Conservation (phyloP, 2,888 invertebrate species). For the Erebia aethiops region DNA sequence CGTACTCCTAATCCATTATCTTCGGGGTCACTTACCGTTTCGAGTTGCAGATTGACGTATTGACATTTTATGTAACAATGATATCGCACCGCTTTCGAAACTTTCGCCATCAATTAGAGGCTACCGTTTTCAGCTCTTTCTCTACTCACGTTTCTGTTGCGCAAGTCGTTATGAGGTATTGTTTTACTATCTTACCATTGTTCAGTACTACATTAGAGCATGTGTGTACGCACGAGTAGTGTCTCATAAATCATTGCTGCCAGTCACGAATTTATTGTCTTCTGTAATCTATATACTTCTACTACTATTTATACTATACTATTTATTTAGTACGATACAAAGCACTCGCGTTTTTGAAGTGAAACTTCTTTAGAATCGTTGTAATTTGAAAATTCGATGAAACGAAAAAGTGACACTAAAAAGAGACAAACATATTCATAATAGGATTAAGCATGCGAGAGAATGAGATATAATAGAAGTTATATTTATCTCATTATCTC, state of each 20-base stretch:
- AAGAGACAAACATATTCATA: too few relatives aligned
- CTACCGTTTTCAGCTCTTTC: conserved; percentile 50
- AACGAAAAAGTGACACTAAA: too few relatives aligned
- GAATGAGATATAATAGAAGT: too few relatives aligned
- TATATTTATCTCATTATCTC: too few relatives aligned
- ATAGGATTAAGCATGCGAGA: too few relatives aligned
- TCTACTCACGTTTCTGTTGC: conserved; percentile 42
- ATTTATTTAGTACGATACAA: neutral
- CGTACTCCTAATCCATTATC: conserved; percentile 18
- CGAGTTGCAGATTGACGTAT: conserved; percentile 29
- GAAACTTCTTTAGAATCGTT: too few relatives aligned
- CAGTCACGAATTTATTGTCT: conserved; percentile 8
- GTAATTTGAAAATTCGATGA: too few relatives aligned
- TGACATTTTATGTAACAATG: conserved; percentile 49
- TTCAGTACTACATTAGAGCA: neutral
- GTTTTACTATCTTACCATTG: conserved; percentile 24
- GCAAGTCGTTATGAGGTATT: conserved; percentile 30
- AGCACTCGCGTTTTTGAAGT: neutral
- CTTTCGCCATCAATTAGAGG: conserved; percentile 69
- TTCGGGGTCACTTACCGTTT: conserved; percentile 26
- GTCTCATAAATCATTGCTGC: conserved; percentile 18
- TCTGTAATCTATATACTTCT: neutral
- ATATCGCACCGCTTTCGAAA: conserved; percentile 57
- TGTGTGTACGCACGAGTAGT: conserved; percentile 16
- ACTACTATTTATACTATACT: too few relatives aligned